Conservation (phyloP, 1,140 invertebrate genomes). For the Chionoecetes opilio region DNA sequence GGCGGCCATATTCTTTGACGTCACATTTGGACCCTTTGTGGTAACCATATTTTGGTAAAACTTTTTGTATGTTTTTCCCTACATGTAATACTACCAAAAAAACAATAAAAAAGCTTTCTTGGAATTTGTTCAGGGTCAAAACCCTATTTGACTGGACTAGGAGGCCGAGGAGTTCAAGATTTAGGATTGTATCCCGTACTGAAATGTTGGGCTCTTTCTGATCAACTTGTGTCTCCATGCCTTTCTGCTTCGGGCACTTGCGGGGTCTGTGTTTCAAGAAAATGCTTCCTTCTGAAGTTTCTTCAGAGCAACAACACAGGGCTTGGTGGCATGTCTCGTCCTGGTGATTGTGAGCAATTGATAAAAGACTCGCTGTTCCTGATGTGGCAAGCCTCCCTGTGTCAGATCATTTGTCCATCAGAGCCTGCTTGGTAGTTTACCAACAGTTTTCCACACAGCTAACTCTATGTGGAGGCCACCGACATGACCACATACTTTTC, state of each 20-base stretch:
- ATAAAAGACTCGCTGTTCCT: conserved; percentile 24
- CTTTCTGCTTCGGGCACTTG: neutral
- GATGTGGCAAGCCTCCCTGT: conserved; percentile 48
- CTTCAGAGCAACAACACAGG: conserved; percentile 31
- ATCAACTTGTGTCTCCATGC: conserved; percentile 49
- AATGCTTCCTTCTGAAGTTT: conserved; percentile 62
- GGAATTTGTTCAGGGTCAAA: too few relatives aligned
- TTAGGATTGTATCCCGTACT: conserved; percentile 63
- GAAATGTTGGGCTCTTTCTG: conserved; percentile 48
- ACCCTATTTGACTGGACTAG: too few relatives aligned
- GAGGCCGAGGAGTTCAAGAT: conserved; percentile 58
- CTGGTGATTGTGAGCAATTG: conserved; percentile 34
- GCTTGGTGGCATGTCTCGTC: conserved; percentile 13
- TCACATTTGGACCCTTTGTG: too few relatives aligned
- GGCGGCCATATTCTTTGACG: too few relatives aligned
- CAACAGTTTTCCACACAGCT: conserved; percentile 45
- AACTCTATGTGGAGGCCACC: conserved; percentile 56
- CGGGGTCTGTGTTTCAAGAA: neutral
- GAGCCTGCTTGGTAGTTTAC: conserved; percentile 42
- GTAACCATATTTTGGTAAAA: too few relatives aligned
- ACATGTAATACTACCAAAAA: too few relatives aligned
- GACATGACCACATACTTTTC: conserved; percentile 37
- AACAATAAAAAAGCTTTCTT: too few relatives aligned
- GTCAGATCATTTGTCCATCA: conserved; percentile 60
- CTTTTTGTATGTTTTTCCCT: too few relatives aligned